These are phyloP conservation scores for Emydoidea blandingii DNA, from an alignment of 2,797 vertebrate genomes.

Conservation along the genomic window DNA sequence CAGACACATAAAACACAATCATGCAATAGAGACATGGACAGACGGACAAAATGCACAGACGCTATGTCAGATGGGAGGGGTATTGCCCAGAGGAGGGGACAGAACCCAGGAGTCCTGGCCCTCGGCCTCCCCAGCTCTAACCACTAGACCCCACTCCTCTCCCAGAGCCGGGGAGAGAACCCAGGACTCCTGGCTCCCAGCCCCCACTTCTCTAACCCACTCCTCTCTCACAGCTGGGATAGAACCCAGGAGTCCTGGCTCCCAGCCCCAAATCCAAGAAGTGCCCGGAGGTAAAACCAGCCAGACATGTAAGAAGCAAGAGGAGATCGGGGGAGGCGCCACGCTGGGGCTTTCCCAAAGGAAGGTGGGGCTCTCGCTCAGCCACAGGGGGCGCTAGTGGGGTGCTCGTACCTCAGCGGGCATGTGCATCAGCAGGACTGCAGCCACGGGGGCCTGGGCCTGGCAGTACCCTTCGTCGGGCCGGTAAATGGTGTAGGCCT, in stretches of 20 bases:
- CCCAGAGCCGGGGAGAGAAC: too few species aligned
- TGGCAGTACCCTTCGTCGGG: conserved; percentile 95
- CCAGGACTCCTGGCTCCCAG: not conserved
- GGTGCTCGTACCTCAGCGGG: conserved; percentile 89
- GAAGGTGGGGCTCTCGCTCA: not conserved
- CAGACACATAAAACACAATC: not conserved
- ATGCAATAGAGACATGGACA: not conserved
- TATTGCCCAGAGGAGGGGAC: not conserved
- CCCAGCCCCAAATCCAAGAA: not conserved
- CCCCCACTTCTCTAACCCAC: not conserved
- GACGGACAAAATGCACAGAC: not conserved
- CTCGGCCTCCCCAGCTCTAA: too few species aligned
- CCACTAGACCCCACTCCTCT: too few species aligned
- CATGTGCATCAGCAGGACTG: conserved; percentile 95
- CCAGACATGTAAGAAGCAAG: not conserved
- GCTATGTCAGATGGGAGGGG: not conserved
- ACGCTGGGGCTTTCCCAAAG: not conserved
- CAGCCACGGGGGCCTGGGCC: conserved; percentile 93
- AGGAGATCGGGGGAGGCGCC: too few species aligned
- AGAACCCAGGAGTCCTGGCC: not conserved
- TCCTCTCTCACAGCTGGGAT: too few species aligned
- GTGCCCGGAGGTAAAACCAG: not conserved
- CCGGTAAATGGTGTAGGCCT: conserved; percentile 92
- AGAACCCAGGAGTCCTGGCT: not conserved
- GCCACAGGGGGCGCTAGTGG: not conserved